These are phyloP conservation scores for Sterrhoptilus dennistouni DNA, from an alignment of 2,113 vertebrate species.

Conservation along the genomic window DNA sequence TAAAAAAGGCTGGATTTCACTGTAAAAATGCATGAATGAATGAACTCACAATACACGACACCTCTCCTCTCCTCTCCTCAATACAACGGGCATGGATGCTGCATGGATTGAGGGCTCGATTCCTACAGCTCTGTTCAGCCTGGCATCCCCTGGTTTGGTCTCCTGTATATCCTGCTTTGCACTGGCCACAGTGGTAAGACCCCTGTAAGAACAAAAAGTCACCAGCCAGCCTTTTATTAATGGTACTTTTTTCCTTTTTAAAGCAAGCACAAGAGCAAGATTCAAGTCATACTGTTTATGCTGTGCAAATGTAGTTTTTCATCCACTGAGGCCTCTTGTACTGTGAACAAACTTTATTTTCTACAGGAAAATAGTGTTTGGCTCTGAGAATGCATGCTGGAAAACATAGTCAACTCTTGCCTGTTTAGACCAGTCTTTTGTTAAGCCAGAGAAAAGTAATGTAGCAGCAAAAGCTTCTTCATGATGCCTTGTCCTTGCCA, in stretches of 20 bases:
- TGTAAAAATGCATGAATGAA: neutral
- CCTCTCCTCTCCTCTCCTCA: slow-evolving; percentile 84
- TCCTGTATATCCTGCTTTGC: slow-evolving; percentile 85
- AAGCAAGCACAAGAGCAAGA: neutral
- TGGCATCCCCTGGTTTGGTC: slow-evolving; percentile 88
- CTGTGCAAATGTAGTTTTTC: neutral
- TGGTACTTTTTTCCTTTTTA: neutral
- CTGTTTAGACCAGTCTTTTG: neutral
- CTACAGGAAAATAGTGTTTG: neutral
- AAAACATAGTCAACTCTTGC: neutral
- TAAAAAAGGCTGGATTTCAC: neutral
- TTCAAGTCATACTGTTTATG: neutral
- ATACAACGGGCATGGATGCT: slow-evolving; percentile 84
- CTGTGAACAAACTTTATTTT: neutral
- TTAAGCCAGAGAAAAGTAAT: neutral
- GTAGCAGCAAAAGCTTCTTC: neutral
- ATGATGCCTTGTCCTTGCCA: neutral
- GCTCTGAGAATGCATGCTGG: neutral
- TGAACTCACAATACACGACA: slow-evolving; percentile 85
- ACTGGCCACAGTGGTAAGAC: slow-evolving; percentile 89
- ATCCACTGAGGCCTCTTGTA: neutral
- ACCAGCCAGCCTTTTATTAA: neutral
- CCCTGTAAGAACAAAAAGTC: slow-evolving; percentile 75
- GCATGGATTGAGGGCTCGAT: slow-evolving; percentile 85
- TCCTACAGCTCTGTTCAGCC: slow-evolving; percentile 79